Base-by-base conservation (phyloP, 1,140 invertebrate genomes). In the Ctenoplectra terminalis region DNA sequence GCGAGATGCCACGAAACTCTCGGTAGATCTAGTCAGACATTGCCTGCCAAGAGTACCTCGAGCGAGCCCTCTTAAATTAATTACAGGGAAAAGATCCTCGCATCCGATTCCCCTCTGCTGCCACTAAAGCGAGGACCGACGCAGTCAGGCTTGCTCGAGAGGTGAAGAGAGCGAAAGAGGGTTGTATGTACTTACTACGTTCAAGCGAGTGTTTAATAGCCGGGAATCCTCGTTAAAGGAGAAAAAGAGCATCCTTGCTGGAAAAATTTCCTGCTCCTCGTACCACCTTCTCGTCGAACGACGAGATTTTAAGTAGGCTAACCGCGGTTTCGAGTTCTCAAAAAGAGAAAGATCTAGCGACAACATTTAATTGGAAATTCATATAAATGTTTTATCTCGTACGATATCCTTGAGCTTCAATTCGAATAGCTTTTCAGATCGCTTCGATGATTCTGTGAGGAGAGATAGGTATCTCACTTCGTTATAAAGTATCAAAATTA, bases 31-130 rank as follows among this genome's bases (percentile, higher is more conserved):
- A 70, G 77, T 52, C 81, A 69, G 75, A 75, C 64, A 58, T 73
- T 70, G 75, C 43, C 70, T 67, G 63, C 58, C 77, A 73, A 67
- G 80, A 89, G 87, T 86, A 86, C 86, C 88, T 90, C 86, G 84
- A 86, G 74, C 81, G 87, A 90, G 89, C 90, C 90, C 90, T 90
- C 90, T 92, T 91, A 92, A 92, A 92, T 92, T 92, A 91, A 92
- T 92, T 92, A 91, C 91, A 91, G 90, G 89, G 90, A 92, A 92
- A 91, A 91, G 90, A 92, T 91, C 87, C 91, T 87, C 81, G 84
- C 82, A 91, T 90, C 88, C 84, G 84, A 90, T 89, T 86, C 89
- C 78, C 64, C 82, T 70, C n/a, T 60, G 34, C 66, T 48, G 69
- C 75, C 52, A 26, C 66, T 48, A 17, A 64, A 82, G 40, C 64